Evolutionary conservation across 2,113 vertebrate genomes (phyloP).

Genomic region (Gymnogyps californianus): DNA sequence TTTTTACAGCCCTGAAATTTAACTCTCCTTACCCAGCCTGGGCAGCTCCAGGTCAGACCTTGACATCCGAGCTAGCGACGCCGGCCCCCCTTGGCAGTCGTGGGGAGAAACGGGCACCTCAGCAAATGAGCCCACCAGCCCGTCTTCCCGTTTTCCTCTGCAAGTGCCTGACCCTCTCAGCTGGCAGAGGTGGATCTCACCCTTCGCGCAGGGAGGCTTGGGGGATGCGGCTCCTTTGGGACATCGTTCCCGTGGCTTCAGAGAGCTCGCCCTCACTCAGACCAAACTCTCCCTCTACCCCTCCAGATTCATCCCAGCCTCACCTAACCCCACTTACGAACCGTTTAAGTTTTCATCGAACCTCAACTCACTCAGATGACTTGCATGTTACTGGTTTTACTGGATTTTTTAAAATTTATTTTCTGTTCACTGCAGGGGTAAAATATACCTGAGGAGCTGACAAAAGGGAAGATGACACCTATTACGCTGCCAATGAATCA

Average conservation of each 20-base stretch:
- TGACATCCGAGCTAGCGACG: accelerated
- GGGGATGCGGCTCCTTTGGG: not conserved
- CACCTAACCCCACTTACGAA: not conserved
- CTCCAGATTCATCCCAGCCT: not conserved
- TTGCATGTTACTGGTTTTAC: constrained; percentile 36
- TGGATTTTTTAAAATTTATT: constrained; percentile 29
- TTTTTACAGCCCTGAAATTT: not conserved
- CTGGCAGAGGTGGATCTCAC: not conserved
- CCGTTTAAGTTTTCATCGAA: not conserved
- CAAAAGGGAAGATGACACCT: constrained; percentile 47
- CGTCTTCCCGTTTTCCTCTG: accelerated
- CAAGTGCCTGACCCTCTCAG: accelerated
- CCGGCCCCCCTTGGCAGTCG: not conserved
- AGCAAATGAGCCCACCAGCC: not conserved
- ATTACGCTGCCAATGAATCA: constrained; percentile 26
- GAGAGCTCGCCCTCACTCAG: not conserved
- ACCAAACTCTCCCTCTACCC: not conserved
- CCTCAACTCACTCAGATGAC: not conserved
- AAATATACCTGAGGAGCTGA: constrained; percentile 22
- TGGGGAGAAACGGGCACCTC: not conserved
- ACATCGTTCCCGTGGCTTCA: not conserved
- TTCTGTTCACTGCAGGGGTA: constrained; percentile 38
- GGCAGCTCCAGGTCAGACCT: not conserved
- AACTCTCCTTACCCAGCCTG: not conserved
- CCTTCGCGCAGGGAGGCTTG: not conserved